Percentiles rank a stretch among this genome's conserved stretches.
These are phyloP conservation scores for Polyodon spathula DNA, from an alignment of 2,113 vertebrate genomes.

Conservation along the genomic window DNA sequence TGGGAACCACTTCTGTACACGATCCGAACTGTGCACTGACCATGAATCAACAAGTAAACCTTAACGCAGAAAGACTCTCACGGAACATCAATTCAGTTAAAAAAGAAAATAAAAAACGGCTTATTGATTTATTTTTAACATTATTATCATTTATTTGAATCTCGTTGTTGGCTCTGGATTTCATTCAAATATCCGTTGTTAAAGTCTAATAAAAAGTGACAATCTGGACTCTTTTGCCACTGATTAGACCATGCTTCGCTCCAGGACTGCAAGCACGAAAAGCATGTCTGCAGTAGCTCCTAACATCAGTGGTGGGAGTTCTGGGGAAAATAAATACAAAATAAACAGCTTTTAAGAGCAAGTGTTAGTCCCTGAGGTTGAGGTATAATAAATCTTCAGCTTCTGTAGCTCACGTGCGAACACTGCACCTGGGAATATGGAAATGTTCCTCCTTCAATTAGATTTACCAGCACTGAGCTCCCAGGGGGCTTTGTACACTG, in stretches of 20 bases:
- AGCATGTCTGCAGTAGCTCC: not conserved
- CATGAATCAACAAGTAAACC: no score
- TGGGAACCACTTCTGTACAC: no score
- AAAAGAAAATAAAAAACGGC: no score
- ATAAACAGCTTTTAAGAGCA: conserved; percentile 2
- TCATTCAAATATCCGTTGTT: not conserved
- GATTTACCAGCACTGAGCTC: not conserved
- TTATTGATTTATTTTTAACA: no score
- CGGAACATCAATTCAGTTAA: no score
- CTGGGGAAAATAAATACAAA: not conserved
- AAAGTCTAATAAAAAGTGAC: not conserved
- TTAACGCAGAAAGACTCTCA: no score
- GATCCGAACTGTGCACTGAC: no score
- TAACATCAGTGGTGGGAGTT: not conserved
- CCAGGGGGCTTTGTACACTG: not conserved
- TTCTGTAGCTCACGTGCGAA: no score
- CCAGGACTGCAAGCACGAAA: no score
- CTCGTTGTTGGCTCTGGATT: not conserved
- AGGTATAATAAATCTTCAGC: no score
- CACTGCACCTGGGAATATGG: not conserved
- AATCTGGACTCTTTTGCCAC: not conserved
- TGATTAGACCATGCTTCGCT: not conserved
- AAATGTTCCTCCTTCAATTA: not conserved
- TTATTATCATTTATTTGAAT: not conserved
- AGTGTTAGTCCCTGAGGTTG: not conserved